Conservation (phyloP, 2,797 vertebrate genomes). For the Epinephelus awoara region DNA sequence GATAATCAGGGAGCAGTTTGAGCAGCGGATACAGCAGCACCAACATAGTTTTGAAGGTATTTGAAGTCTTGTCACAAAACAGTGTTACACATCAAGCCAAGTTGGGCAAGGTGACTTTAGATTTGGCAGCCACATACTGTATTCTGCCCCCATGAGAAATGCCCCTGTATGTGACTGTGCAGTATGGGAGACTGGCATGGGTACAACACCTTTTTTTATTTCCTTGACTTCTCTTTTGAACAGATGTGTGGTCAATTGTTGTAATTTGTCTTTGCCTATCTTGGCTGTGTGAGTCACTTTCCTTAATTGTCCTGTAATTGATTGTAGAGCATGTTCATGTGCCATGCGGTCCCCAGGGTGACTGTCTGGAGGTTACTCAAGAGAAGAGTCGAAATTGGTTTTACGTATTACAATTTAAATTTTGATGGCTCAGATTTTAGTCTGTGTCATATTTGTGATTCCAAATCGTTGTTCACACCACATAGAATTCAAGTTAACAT, state of each 20-base stretch:
- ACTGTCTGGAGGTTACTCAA: neutral
- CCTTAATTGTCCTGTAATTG: conserved; percentile 37
- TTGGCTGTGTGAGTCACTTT: conserved; percentile 21
- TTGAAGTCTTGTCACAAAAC: conserved; percentile 42
- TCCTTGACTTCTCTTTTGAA: conserved; percentile 25
- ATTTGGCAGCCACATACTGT: conserved; percentile 53
- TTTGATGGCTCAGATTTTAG: neutral
- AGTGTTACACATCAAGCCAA: conserved; percentile 49
- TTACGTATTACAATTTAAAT: neutral
- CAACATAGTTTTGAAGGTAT: conserved; percentile 30
- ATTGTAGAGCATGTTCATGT: conserved; percentile 19
- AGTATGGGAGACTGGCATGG: conserved; percentile 24
- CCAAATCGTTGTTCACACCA: neutral
- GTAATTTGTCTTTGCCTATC: conserved; percentile 37
- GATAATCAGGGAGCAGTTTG: conserved; percentile 29
- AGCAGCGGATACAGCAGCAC: conserved; percentile 26
- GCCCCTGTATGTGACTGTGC: conserved; percentile 11
- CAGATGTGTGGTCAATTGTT: conserved; percentile 39
- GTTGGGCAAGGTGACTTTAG: conserved; percentile 69
- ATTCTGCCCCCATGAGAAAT: conserved; percentile 40
- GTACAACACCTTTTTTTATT: conserved; percentile 7
- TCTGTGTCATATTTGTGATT: neutral
- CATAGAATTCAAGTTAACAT: neutral
- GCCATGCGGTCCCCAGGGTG: neutral
- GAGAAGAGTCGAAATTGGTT: neutral